phyloP scores from a whole-genome alignment of 1,140 invertebrate genomes.

The Apolygus lucorum region DNA sequence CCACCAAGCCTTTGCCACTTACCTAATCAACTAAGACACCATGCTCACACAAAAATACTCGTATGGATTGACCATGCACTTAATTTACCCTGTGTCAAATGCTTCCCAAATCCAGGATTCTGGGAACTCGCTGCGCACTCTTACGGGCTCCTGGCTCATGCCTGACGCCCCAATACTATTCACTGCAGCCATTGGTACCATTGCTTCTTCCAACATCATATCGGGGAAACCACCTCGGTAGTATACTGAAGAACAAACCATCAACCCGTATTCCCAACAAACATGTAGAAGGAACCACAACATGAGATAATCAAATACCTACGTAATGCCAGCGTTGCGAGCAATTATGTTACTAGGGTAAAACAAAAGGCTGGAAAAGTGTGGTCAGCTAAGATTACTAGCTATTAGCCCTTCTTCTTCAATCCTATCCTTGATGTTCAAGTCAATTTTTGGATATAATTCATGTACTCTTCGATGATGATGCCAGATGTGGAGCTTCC shows the following conservation, averaged over 20 bases:
- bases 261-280: conserved; percentile 16
- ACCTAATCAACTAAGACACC: no score
- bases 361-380: no score
- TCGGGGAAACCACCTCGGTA: background rate
- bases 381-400: no score
- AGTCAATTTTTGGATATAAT: no score
- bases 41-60: background rate
- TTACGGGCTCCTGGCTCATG: conserved; percentile 30
- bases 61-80: background rate
- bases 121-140: conserved; percentile 50
- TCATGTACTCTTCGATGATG: no score
- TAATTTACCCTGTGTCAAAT: conserved; percentile 47
- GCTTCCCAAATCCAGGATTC: conserved; percentile 57
- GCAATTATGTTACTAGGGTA: no score
- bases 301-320: conserved; percentile 5
- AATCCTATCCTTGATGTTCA: no score
- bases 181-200: background rate
- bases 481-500: no score
- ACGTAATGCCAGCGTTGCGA: background rate
- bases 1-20: no score
- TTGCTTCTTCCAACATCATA: conserved; percentile 9
- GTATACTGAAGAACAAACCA: background rate
- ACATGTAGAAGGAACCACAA: no score
- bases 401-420: no score
- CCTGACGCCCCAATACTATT: background rate